Base-by-base conservation (phyloP, 1,140 invertebrate genomes). In the Musca domestica region DNA sequence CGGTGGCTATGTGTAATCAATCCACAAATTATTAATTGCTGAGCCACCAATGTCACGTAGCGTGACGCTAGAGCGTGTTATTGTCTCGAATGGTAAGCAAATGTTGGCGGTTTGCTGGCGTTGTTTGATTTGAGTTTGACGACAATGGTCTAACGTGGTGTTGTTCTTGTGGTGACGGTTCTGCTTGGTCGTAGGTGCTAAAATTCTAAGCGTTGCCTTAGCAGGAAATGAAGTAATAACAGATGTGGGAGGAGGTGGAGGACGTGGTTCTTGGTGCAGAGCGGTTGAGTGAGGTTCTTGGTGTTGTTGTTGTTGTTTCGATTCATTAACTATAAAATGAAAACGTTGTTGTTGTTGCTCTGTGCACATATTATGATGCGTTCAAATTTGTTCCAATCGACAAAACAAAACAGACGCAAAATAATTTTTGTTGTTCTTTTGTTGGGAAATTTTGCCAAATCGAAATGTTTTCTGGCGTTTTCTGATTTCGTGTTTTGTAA, bases 211-310 rank as follows among this genome's bases (percentile, higher is more conserved):
- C 34, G 34, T 41, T 41, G 2, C 34, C 12, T 5, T 2, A 12
- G 34, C 34, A 41, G 34, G 34, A 41, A 41, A 41, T 41, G 34
- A 41, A 17, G 22, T 63, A n/a, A n/a, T n/a, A n/a, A n/a, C n/a
- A n/a, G 34, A 20, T 49, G 54, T 25, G 54, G 46, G 12, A 51
- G 66, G 5, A 19, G n/a, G 48, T 19, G n/a, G 48, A 19, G n/a
- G 48, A 49, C 48, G n/a, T 49, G n/a, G 48, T 19, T 19, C n/a
- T 49, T 49, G n/a, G 48, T 56, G 52, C 63, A 64, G 52, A 68
- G 34, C 25, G 54, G 52, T 34, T 47, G 64, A 46, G 27, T 61
- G 58, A 68, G 27, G 52, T 64, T 68, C 46, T 58, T 58, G 54
- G n/a, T 23, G 3, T 48, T 67, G 66, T 61, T 25, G 17, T 56